These are phyloP conservation scores for Sarcophaga peregrina DNA, from an alignment of 1,140 invertebrate species.

Conservation along the genomic window DNA sequence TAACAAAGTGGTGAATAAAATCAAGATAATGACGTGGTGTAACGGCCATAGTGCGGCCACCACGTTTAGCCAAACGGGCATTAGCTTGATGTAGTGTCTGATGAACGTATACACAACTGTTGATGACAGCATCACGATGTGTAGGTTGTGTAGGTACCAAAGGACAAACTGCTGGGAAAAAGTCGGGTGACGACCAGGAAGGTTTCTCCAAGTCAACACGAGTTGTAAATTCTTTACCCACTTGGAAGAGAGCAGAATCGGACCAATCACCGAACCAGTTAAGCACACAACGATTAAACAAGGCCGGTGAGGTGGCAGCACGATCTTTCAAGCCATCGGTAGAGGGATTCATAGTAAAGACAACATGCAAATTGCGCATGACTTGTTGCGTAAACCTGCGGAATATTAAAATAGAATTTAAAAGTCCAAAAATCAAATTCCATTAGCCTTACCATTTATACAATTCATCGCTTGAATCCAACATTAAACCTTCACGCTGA, in stretches of 20 bases:
- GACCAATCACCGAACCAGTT: conserved; percentile 99
- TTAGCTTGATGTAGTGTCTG: conserved; percentile 97
- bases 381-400: conserved; percentile 92
- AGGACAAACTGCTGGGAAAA: conserved; percentile 88
- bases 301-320: conserved; percentile 96
- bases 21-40: conserved; percentile 99
- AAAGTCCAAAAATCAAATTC: not conserved
- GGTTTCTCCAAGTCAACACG: conserved; percentile 85
- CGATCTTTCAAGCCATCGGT: conserved; percentile 97
- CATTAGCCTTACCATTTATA: conserved; percentile 82
- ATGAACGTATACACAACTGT: conserved; percentile 98
- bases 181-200: conserved; percentile 85
- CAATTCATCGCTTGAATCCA: conserved; percentile 97
- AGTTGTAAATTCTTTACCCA: conserved; percentile 88
- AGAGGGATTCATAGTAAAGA: conserved; percentile 99
- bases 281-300: conserved; percentile 99
- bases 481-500: conserved; percentile 96
- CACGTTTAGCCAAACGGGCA: conserved; percentile 86
- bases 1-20: conserved; percentile 99
- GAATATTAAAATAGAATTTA: not conserved
- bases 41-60: conserved; percentile 95
- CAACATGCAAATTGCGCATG: conserved; percentile 98
- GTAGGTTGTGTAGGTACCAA: conserved; percentile 79
- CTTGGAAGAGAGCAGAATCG: conserved; percentile 92
- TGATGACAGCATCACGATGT: conserved; percentile 95